A percentile compares a stretch with the other conserved stretches of the same genome.
Evolutionary conservation across 2,797 vertebrate genomes (phyloP).

Genomic region (Paguma larvata): DNA sequence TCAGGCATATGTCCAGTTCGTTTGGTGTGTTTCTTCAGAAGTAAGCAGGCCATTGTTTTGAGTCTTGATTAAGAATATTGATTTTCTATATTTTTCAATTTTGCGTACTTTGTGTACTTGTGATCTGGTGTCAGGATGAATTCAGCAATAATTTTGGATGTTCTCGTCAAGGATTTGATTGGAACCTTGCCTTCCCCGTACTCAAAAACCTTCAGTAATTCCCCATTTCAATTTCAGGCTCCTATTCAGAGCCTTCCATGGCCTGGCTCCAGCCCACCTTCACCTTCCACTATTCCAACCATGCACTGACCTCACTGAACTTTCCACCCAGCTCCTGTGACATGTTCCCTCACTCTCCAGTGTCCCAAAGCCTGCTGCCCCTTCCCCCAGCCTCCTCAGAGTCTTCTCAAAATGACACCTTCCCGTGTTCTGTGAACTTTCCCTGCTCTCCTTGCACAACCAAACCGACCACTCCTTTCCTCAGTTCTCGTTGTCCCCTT

Average conservation of each 20-base stretch:
- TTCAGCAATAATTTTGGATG: conserved; percentile 46
- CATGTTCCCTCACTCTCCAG: background rate
- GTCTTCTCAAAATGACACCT: background rate
- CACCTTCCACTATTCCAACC: background rate
- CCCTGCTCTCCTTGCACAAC: no score
- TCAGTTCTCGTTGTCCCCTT: background rate
- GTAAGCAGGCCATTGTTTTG: background rate
- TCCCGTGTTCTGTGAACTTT: background rate
- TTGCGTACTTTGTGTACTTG: conserved; percentile 10
- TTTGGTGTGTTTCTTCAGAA: conserved; percentile 28
- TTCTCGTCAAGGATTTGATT: conserved; percentile 60
- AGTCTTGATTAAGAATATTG: conserved; percentile 61
- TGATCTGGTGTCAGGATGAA: conserved; percentile 39
- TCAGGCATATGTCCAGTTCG: background rate
- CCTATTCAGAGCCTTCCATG: background rate
- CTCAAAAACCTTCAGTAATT: background rate
- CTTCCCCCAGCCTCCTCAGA: background rate
- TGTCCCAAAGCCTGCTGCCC: background rate
- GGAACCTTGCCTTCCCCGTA: background rate
- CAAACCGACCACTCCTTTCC: background rate
- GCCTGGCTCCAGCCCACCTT: background rate
- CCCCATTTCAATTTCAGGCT: background rate
- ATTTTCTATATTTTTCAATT: conserved; percentile 49
- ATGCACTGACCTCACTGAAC: background rate
- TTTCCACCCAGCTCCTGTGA: background rate